phyloP scores from a whole-genome alignment of 2,797 vertebrate species.

The Tinamus major region DNA sequence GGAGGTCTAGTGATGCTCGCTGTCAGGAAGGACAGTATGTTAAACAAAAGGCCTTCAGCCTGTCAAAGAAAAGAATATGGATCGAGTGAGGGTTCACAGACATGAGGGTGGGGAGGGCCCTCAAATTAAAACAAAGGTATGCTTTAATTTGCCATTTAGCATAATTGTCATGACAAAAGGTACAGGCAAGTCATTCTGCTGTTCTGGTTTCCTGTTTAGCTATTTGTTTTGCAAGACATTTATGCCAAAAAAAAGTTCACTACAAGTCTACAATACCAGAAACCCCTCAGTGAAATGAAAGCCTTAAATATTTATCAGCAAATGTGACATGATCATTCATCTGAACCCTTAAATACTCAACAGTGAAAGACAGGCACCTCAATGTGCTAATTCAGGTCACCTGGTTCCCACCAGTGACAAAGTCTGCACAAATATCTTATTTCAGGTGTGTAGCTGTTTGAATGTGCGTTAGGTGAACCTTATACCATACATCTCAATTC shows the following conservation, averaged over 20 bases:
- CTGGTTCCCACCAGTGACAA: background rate
- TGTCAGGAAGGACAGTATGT: background rate
- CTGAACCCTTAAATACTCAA: background rate
- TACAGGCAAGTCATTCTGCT: background rate
- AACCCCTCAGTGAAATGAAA: background rate
- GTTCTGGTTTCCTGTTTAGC: background rate
- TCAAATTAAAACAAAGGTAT: background rate
- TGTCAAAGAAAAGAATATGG: background rate
- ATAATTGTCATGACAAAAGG: background rate
- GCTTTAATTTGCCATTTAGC: background rate
- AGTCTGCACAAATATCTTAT: background rate
- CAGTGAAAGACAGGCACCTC: background rate
- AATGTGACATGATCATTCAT: background rate
- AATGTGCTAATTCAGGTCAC: background rate
- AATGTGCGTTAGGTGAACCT: background rate
- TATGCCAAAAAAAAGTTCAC: background rate
- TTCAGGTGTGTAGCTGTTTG: background rate
- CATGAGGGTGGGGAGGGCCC: rapidly evolving
- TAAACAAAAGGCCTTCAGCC: background rate
- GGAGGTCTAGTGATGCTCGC: background rate
- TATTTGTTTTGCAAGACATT: background rate
- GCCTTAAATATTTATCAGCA: background rate
- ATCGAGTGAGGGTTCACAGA: background rate
- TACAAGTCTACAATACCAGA: background rate
- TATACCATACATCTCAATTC: background rate